phyloP scores from a whole-genome alignment of 2,113 vertebrate genomes.

The Pandion haliaetus region DNA sequence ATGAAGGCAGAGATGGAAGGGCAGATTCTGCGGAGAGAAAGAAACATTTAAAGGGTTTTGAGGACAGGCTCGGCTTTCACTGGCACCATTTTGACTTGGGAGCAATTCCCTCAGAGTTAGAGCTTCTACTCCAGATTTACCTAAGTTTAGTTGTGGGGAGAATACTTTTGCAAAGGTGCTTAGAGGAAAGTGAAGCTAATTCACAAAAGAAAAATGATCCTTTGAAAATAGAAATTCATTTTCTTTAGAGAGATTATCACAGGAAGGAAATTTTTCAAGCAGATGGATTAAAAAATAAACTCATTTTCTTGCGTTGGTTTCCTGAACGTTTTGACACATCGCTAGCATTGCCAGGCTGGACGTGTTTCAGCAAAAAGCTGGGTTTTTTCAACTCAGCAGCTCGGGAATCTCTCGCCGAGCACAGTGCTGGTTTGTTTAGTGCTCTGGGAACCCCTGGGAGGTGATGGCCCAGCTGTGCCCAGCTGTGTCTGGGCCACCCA shows the following conservation, averaged over 20 bases:
- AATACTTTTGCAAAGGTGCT: neutral
- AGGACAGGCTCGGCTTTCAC: neutral
- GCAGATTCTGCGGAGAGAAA: neutral
- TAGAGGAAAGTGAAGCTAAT: neutral
- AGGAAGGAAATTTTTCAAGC: neutral
- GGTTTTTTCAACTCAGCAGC: neutral
- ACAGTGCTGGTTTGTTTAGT: neutral
- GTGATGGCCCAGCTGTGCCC: neutral
- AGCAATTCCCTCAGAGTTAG: neutral
- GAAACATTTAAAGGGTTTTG: neutral
- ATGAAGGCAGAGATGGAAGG: neutral
- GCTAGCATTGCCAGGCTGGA: neutral
- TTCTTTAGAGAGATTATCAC: neutral
- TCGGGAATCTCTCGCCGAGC: rapidly evolving
- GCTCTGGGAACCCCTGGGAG: neutral
- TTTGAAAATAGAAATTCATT: neutral
- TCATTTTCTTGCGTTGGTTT: neutral
- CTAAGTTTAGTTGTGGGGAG: rapidly evolving
- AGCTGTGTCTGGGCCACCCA: neutral
- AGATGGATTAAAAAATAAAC: neutral
- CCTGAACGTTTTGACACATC: neutral
- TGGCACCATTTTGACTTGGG: neutral
- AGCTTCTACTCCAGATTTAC: neutral
- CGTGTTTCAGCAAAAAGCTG: neutral
- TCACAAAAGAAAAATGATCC: neutral